Evolutionary conservation across 2,797 vertebrate genomes (phyloP).

Genomic region (Synaphobranchus kaupii): DNA sequence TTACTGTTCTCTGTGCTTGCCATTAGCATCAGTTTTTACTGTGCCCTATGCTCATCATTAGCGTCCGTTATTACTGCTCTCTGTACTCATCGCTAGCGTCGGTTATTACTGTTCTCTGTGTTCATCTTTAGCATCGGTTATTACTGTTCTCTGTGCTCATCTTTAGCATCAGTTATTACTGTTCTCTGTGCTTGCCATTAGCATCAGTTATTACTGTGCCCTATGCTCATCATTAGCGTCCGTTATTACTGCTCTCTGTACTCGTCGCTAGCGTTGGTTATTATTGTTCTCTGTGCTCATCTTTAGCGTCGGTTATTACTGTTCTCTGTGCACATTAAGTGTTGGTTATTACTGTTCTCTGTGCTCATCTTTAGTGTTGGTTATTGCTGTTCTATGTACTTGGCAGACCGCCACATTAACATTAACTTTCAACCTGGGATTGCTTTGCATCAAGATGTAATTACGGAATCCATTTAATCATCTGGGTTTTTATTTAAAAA

Average conservation of each 20-base stretch:
- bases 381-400: neutral
- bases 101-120: too few species aligned
- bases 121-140: neutral
- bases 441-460: too few species aligned
- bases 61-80: too few species aligned
- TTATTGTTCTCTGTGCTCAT: neutral
- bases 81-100: neutral
- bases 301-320: neutral
- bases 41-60: neutral
- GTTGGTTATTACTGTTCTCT: too few species aligned
- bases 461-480: too few species aligned
- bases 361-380: neutral
- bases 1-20: neutral
- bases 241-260: neutral
- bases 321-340: neutral
- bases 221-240: neutral
- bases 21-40: neutral
- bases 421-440: too few species aligned
- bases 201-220: neutral
- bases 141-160: neutral
- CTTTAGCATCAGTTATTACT: neutral
- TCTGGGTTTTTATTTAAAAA: too few species aligned
- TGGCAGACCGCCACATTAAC: neutral
- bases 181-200: neutral
- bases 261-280: constrained; percentile 20